phyloP scores from a whole-genome alignment of 2,888 invertebrate genomes.

The Philhelius pedissequus region DNA sequence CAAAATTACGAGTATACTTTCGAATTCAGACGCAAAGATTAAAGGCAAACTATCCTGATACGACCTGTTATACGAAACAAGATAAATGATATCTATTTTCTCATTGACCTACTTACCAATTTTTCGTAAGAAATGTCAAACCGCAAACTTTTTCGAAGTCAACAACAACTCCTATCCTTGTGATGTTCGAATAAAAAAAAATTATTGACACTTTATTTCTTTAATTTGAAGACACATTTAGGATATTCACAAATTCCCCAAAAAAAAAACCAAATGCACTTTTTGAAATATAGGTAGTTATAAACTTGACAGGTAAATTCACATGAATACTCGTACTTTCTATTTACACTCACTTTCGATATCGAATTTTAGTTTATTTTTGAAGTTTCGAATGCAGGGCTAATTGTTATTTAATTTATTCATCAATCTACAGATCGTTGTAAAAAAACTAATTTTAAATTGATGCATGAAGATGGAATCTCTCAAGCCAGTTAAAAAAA shows the following conservation, averaged over 20 bases:
- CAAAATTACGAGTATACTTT: conserved; percentile 47
- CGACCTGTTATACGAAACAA: conserved; percentile 19
- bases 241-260: not conserved
- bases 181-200: conserved; percentile 17
- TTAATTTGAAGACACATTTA: not conserved
- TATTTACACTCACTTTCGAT: conserved; percentile 38
- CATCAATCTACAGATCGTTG: not conserved
- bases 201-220: not conserved
- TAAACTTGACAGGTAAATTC: not conserved
- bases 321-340: not conserved
- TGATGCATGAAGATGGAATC: not conserved
- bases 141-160: conserved; percentile 3
- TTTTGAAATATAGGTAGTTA: not conserved
- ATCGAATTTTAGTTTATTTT: conserved; percentile 1
- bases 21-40: conserved; percentile 47
- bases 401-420: not conserved
- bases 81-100: not conserved
- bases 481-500: not conserved
- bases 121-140: conserved; percentile 9
- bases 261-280: not conserved
- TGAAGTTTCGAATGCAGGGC: not conserved
- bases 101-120: conserved; percentile 49
- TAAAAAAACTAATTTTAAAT: not conserved
- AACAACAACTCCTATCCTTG: conserved; percentile 29
- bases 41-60: conserved; percentile 18